These are phyloP conservation scores for Antheraea yamamai DNA, from an alignment of 2,888 invertebrate species.

Conservation along the genomic window DNA sequence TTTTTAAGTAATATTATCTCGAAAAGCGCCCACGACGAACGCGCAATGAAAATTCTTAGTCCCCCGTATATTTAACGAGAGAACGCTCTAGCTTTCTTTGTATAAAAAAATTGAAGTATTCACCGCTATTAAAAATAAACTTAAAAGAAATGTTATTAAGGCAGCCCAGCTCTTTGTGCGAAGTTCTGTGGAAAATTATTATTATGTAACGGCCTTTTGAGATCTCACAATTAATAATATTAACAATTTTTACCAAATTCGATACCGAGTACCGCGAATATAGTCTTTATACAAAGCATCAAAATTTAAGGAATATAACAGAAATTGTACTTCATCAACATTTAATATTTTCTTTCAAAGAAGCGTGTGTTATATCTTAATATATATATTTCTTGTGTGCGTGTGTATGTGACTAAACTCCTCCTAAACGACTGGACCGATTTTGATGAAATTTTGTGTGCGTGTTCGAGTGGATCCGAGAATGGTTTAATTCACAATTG, in stretches of 20 bases:
- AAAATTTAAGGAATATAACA: too few relatives aligned
- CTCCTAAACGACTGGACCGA: too few relatives aligned
- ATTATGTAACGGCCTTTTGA: not conserved
- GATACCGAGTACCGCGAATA: not conserved
- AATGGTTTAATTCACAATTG: too few relatives aligned
- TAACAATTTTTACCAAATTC: not conserved
- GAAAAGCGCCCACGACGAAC: not conserved
- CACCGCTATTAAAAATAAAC: conserved; percentile 8
- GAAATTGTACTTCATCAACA: too few relatives aligned
- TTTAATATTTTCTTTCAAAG: too few relatives aligned
- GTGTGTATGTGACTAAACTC: too few relatives aligned
- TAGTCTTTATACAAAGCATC: not conserved
- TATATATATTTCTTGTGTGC: too few relatives aligned
- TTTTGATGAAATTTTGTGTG: too few relatives aligned
- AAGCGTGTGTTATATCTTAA: too few relatives aligned
- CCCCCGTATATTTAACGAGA: not conserved
- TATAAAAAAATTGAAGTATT: not conserved
- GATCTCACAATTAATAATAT: not conserved
- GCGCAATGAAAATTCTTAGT: conserved; percentile 11
- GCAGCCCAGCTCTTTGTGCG: conserved; percentile 21
- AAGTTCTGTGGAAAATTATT: not conserved
- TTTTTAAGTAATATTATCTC: not conserved
- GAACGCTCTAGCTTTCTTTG: not conserved
- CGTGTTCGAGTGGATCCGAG: too few relatives aligned
- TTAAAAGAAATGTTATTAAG: conserved; percentile 10